Evolutionary conservation across 2,888 invertebrate genomes (phyloP).

Genomic region (Micoletzkya japonica): DNA sequence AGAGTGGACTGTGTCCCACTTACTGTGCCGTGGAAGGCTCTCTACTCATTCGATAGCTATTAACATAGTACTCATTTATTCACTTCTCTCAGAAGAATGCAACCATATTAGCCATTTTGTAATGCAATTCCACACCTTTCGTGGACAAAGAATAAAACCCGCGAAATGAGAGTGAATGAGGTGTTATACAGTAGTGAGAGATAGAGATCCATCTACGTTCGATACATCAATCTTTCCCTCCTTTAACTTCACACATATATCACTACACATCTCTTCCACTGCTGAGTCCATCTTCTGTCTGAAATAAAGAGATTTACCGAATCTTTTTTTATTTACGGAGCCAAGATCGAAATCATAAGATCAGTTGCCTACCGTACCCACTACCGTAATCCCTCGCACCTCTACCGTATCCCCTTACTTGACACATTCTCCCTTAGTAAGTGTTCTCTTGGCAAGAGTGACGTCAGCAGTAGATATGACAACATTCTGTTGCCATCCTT

Average conservation of each 20-base stretch:
- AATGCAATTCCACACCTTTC: too few relatives aligned
- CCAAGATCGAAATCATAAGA: too few relatives aligned
- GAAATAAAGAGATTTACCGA: neutral
- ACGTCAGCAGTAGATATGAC: conserved; percentile 15
- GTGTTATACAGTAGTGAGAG: too few relatives aligned
- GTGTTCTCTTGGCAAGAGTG: neutral
- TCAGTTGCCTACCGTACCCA: neutral
- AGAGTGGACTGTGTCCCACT: conserved; percentile 22
- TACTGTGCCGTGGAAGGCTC: conserved; percentile 24
- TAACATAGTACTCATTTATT: neutral
- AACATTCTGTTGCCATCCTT: conserved; percentile 26
- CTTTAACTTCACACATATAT: too few relatives aligned
- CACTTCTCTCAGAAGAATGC: neutral
- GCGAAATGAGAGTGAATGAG: too few relatives aligned
- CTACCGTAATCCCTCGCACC: neutral
- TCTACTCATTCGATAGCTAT: neutral
- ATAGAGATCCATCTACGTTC: too few relatives aligned
- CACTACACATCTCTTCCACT: conserved; percentile 15
- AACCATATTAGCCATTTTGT: too few relatives aligned
- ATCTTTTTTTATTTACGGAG: neutral
- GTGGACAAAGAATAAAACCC: too few relatives aligned
- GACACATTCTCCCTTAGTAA: conserved; percentile 29
- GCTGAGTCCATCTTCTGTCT: conserved; percentile 25
- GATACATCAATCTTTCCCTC: too few relatives aligned
- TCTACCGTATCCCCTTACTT: conserved; percentile 20